These are phyloP conservation scores for Platyscapa corneri DNA, from an alignment of 1,140 invertebrate species.

Conservation along the genomic window DNA sequence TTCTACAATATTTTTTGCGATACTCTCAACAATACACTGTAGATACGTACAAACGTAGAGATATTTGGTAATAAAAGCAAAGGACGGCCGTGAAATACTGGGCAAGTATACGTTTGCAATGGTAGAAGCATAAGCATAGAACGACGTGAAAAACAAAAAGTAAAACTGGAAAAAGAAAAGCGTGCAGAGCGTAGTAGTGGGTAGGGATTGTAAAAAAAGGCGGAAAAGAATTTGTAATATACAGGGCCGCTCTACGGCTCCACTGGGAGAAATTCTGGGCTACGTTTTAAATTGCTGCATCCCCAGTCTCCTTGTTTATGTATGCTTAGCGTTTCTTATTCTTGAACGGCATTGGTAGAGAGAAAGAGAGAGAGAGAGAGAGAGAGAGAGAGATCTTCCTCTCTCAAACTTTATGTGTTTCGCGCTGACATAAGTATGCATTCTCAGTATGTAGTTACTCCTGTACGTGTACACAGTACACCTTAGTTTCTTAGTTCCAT, in stretches of 20 bases:
- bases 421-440: constrained; percentile 72
- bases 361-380: constrained; percentile 4
- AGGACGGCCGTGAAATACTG: not conserved
- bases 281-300: constrained; percentile 77
- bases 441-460: constrained; percentile 53
- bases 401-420: constrained; percentile 71
- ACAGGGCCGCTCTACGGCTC: constrained; percentile 74
- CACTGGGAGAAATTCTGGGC: constrained; percentile 75
- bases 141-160: not conserved
- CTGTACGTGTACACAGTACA: constrained; percentile 63
- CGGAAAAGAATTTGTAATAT: constrained; percentile 73
- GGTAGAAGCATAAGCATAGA: not conserved
- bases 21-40: not conserved
- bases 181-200: constrained; percentile 46
- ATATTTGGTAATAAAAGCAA: not conserved
- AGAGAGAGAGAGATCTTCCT: constrained; percentile 37
- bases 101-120: not conserved
- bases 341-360: constrained; percentile 69
- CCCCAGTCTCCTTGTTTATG: constrained; percentile 75
- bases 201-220: constrained; percentile 59
- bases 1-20: not conserved
- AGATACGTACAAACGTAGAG: not conserved
- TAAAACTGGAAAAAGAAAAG: not conserved
- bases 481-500: constrained; percentile 58
- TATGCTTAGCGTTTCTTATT: constrained; percentile 75